phyloP scores from a whole-genome alignment of 2,888 invertebrate species.

The Tethea ocularis region DNA sequence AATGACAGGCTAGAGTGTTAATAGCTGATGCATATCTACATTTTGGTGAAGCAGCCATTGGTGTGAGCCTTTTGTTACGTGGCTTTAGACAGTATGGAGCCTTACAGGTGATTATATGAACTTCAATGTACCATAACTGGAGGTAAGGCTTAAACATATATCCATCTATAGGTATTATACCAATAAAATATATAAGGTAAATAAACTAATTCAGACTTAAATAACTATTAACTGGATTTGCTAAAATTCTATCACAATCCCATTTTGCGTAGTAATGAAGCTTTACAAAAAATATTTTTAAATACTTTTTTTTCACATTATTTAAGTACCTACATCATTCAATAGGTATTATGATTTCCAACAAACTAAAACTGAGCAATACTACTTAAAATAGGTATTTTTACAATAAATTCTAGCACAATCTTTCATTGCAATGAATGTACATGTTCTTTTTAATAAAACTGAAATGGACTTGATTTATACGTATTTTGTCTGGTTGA shows the following conservation, averaged over 20 bases:
- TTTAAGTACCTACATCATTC: too few species aligned
- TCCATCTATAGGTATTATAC: neutral
- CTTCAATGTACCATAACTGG: constrained; percentile 32
- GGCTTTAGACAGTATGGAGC: constrained; percentile 13
- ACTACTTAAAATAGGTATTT: constrained; percentile 10
- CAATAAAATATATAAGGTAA: too few species aligned
- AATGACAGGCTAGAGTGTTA: constrained; percentile 55
- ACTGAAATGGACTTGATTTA: constrained; percentile 65
- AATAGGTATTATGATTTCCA: neutral
- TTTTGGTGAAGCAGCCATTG: constrained; percentile 52
- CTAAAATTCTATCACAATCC: too few species aligned
- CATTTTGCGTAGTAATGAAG: too few species aligned
- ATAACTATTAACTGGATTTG: neutral
- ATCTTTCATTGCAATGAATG: constrained; percentile 38
- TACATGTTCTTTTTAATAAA: constrained; percentile 66
- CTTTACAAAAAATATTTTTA: too few species aligned
- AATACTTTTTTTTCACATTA: too few species aligned
- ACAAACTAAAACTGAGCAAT: neutral
- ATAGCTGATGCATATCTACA: constrained; percentile 64
- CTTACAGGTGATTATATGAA: constrained; percentile 20
- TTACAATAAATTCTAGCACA: constrained; percentile 25
- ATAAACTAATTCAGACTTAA: neutral
- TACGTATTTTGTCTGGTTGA: constrained; percentile 65
- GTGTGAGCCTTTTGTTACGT: constrained; percentile 19
- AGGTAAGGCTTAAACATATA: neutral